Conservation (phyloP, 2,888 invertebrate species). For the Lochmaea capreae region DNA sequence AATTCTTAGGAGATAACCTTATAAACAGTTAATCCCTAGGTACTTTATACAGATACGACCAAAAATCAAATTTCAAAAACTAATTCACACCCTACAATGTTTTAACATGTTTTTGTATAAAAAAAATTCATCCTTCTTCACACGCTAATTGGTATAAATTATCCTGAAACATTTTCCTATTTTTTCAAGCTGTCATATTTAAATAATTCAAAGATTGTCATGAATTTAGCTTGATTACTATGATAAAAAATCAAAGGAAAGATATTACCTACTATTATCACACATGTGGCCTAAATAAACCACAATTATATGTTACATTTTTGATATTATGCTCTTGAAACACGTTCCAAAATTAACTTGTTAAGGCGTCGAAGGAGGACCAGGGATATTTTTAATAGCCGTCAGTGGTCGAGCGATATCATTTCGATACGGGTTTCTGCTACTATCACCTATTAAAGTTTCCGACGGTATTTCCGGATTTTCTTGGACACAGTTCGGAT, state of each 20-base stretch:
- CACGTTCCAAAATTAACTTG: background rate
- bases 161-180: too few species aligned
- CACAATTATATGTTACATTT: slow-evolving; percentile 40
- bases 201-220: too few species aligned
- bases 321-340: slow-evolving; percentile 57
- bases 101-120: background rate
- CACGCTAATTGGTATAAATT: too few species aligned
- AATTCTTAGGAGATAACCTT: too few species aligned
- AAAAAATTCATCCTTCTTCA: too few species aligned
- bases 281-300: background rate
- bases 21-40: too few species aligned
- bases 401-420: slow-evolving; percentile 57
- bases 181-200: too few species aligned
- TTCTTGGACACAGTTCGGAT: slow-evolving; percentile 31
- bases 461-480: slow-evolving; percentile 45
- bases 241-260: background rate
- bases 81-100: background rate
- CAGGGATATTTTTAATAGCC: slow-evolving; percentile 59
- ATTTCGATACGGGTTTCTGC: slow-evolving; percentile 54
- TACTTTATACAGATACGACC: background rate
- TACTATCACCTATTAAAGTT: slow-evolving; percentile 58
- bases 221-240: too few species aligned
- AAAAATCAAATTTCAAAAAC: background rate
- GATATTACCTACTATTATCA: background rate
- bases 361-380: slow-evolving; percentile 55